Evolutionary conservation across 2,888 invertebrate genomes (phyloP), one percentile per base, ranked within the genome.

Genomic region (Lymantria dispar): DNA sequence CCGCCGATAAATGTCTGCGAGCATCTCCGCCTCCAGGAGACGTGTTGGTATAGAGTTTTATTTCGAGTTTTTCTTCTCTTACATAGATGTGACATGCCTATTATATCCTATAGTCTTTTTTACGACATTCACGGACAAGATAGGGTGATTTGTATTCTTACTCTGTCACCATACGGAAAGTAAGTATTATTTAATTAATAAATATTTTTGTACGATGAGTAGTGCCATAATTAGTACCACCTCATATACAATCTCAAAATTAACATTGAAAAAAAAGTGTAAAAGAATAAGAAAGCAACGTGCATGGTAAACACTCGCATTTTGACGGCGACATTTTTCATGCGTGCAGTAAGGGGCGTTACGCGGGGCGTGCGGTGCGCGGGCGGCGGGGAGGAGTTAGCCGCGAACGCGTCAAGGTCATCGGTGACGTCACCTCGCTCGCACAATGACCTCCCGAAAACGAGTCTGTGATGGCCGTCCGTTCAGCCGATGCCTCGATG

Each of bases 371-470:
- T 56, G 61, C 57, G 77, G 53, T 58, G 70, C 58, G 64, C 62
- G 49, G 57, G 54, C n/a, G 59, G 59, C 50, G 62, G 54, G 60
- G 55, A 55, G 62, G 60, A 62, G 53, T 63, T 63, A 62, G 61
- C 65, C 68, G 62, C 76, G 75, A 70, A 70, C 81, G 78, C 84
- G 79, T 85, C 91, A 92, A 92, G 92, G 92, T 92, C 92, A 88
- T 74, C 70, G 53, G 75, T 91, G 89, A 90, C 91, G 91, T 90
- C 87, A 88, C 75, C 57, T 45, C 52, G 58, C 60, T 74, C 78
- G 88, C 82, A 65, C 87, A 83, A 78, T 85, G 89, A 90, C 89
- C 91, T 83, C 85, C 83, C 82, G 76, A 85, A 81, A 79, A 76
- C 72, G 76, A 72, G 72, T 70, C 72, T 68, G 71, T 71, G 68